These are phyloP conservation scores for Pseudolaguvia tuberculata DNA, from an alignment of 2,113 vertebrate genomes.

Conservation along the genomic window DNA sequence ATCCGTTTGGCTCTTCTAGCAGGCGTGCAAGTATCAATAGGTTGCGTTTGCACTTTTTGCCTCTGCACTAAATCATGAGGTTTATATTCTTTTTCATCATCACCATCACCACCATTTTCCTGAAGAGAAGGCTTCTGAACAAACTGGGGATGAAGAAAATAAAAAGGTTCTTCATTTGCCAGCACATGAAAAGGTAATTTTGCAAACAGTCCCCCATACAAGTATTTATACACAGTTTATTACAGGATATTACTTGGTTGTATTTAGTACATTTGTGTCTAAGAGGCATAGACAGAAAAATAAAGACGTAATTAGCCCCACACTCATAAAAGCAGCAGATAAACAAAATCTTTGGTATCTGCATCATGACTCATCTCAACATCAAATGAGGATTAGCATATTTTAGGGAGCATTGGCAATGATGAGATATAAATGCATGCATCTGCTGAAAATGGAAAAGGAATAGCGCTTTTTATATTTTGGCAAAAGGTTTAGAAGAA, in stretches of 20 bases:
- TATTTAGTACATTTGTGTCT: background rate
- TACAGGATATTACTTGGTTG: background rate
- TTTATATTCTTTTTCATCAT: constrained; percentile 85
- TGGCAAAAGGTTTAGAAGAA: constrained; percentile 3
- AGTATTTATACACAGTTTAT: background rate
- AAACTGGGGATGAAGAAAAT: constrained; percentile 63
- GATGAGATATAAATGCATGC: background rate
- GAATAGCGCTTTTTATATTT: background rate
- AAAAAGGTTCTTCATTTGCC: constrained; percentile 6
- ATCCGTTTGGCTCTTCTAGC: constrained; percentile 86
- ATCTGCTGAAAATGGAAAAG: background rate
- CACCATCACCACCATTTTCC: constrained; percentile 67
- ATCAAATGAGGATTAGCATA: constrained; percentile 12
- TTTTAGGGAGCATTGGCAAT: background rate
- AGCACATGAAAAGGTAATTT: constrained; percentile 2
- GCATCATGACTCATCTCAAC: constrained; percentile 13
- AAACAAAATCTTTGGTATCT: background rate
- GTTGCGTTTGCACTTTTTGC: constrained; percentile 68
- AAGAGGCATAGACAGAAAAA: background rate
- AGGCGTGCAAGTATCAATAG: constrained; percentile 64
- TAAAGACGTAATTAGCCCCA: background rate
- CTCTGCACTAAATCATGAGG: constrained; percentile 79
- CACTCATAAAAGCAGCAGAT: background rate
- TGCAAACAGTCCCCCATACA: background rate
- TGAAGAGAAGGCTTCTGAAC: constrained; percentile 77